phyloP scores from a whole-genome alignment of 2,888 invertebrate species.

The Doris montereyensis region DNA sequence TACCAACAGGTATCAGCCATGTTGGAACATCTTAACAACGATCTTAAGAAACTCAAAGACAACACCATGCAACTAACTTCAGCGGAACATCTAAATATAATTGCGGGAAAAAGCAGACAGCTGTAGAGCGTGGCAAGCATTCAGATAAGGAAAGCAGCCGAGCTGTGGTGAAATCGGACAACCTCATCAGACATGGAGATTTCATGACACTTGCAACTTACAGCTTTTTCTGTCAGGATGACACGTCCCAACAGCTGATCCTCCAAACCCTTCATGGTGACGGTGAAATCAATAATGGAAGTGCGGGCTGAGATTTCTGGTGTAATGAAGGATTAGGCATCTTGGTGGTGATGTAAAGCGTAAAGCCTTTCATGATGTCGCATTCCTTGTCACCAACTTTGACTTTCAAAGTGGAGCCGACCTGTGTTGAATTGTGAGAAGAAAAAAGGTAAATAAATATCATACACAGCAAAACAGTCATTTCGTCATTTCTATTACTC shows the following conservation, averaged over 20 bases:
- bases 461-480: background rate
- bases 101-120: too few relatives aligned
- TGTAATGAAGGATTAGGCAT: conserved; percentile 72
- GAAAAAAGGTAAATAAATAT: background rate
- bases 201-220: too few relatives aligned
- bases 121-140: too few relatives aligned
- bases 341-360: conserved; percentile 73
- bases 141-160: too few relatives aligned
- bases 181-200: too few relatives aligned
- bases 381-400: conserved; percentile 74
- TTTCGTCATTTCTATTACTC: too few relatives aligned
- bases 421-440: conserved; percentile 3
- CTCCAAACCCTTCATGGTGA: conserved; percentile 74
- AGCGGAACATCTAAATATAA: too few relatives aligned
- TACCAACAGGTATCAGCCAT: too few relatives aligned
- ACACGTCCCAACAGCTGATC: conserved; percentile 73
- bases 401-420: conserved; percentile 69
- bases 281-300: conserved; percentile 73
- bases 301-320: conserved; percentile 73
- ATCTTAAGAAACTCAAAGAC: too few relatives aligned
- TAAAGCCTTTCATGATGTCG: conserved; percentile 73
- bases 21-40: too few relatives aligned
- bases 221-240: conserved; percentile 73
- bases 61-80: too few relatives aligned
- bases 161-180: too few relatives aligned